Base-by-base conservation (phyloP, 2,113 vertebrate genomes). In the Triplophysa dalaica region DNA sequence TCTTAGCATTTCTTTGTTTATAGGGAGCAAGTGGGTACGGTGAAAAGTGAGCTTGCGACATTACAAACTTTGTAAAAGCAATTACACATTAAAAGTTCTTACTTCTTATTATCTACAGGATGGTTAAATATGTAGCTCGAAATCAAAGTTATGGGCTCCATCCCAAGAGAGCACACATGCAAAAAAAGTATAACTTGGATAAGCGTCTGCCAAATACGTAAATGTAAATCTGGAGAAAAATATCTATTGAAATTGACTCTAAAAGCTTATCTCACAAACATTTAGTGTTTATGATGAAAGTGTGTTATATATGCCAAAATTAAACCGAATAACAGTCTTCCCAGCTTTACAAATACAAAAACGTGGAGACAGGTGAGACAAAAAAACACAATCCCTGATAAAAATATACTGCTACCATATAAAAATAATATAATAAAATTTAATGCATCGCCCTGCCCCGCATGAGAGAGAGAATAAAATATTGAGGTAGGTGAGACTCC, bases 401-500 rank as follows among this genome's bases (percentile, higher is more conserved):
- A 74, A 73, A 67, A 74, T 66, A 80, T 67, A 62, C 29, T 41
- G 5, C 29, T 16, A 41, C 70, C 62, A 67, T 66, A 60, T 80
- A 58, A 75, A 75, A 58, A 29, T 50, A 5, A 77, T 60, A 82
- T 58, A 58, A 64, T 77, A 77, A 77, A 21, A 56, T 77, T 64
- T 75, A 75, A 75, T 80, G 75, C 29, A 21, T 82, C 67, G 13
- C 24, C 33, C 17, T 17, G 63, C 60, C 75, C 22, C 54, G 17
- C 63, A 66, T 50, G 73, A 54, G 68, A 70, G 50, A 74, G 50
- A 67, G 22, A 12, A 62, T 24, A 78, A 72, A 63, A 77, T 78
- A 72, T 61, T 66, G 50, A 78, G 70, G 80, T 70, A 77, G 77
- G 77, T 52, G 77, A 78, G 62, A 80, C 70, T 75, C 64, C 66